Evolutionary conservation across 1,140 invertebrate species (phyloP), one percentile per base, ranked within the genome.

Genomic region (Propsilocerus akamusi): DNA sequence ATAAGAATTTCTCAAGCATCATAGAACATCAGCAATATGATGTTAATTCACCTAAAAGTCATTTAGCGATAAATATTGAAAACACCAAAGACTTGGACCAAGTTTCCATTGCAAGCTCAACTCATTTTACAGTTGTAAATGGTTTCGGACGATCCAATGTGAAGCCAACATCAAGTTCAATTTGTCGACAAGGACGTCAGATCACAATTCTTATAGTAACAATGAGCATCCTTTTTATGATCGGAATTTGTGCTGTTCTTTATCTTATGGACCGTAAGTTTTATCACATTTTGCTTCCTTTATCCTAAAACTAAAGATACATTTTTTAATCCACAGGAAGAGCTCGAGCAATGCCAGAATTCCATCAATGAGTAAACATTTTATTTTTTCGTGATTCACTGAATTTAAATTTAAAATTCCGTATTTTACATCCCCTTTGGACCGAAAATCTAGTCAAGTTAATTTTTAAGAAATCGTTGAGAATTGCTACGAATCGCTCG

Each of bases 111-210:
- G 83, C 83, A 25, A 86, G 82, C 63, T 86, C 82, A 50, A 86
- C 81, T 49, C 83, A 88, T 64, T 88, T 87, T 60, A 88, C 84
- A 4, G 80, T 87, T 26, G 76, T 87, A 41, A 85, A 86, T 60
- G 80, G 83, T 12, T 77, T 83, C 57, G 77, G 77, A 30, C 57
- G 60, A 50, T 60, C 67, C 50, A 51, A 53, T 34, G 53, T 53
- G 34, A 57, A 68, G n/a, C n/a, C n/a, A 54, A 20, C 34, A 1
- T 20, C 17, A n/a, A 49, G 67, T 53, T 53, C 68, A 58, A 53
- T 68, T 60, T 86, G 83, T 64, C 73, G 76, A 56, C 78, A 79
- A 37, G 74, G 73, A 49, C 78, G 85, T 57, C 81, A 84, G 61
- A 75, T 86, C 48, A 84, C 81, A 22, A 77, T 85, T 17, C 72